These are phyloP conservation scores for Drosophila persimilis DNA, from an alignment of 1,140 invertebrate species.

Conservation along the genomic window DNA sequence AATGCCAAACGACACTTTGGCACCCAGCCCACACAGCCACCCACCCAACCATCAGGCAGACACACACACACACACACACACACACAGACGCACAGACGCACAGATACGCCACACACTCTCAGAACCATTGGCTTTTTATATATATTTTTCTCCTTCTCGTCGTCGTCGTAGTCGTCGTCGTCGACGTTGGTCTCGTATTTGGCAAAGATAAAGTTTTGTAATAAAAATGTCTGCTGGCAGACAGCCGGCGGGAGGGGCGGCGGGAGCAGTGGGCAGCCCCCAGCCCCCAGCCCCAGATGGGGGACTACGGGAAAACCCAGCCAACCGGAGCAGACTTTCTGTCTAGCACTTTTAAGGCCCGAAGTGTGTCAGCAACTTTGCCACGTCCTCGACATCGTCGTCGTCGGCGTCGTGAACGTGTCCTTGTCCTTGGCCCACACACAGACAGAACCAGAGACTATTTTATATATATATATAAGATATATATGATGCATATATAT, in stretches of 20 bases:
- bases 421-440: constrained; percentile 76
- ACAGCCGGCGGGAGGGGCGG: constrained; percentile 15
- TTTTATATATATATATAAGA: constrained; percentile 53
- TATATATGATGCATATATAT: constrained; percentile 26
- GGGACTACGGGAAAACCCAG: constrained; percentile 25
- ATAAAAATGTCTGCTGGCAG: constrained; percentile 78
- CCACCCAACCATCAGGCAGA: neutral
- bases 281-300: too few relatives aligned
- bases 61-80: constrained; percentile 1
- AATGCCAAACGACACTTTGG: constrained; percentile 64
- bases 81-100: neutral
- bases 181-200: constrained; percentile 68
- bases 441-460: constrained; percentile 39
- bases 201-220: constrained; percentile 82
- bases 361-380: constrained; percentile 80
- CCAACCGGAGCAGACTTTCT: constrained; percentile 61
- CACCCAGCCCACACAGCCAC: neutral
- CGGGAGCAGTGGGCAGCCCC: constrained; percentile 21
- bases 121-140: constrained; percentile 53
- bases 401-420: constrained; percentile 56
- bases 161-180: constrained; percentile 36
- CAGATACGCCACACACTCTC: constrained; percentile 2
- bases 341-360: constrained; percentile 70
- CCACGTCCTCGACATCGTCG: constrained; percentile 58
- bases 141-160: constrained; percentile 40